Conservation (phyloP, 2,888 invertebrate genomes). For the Acanthosepion pharaonis region DNA sequence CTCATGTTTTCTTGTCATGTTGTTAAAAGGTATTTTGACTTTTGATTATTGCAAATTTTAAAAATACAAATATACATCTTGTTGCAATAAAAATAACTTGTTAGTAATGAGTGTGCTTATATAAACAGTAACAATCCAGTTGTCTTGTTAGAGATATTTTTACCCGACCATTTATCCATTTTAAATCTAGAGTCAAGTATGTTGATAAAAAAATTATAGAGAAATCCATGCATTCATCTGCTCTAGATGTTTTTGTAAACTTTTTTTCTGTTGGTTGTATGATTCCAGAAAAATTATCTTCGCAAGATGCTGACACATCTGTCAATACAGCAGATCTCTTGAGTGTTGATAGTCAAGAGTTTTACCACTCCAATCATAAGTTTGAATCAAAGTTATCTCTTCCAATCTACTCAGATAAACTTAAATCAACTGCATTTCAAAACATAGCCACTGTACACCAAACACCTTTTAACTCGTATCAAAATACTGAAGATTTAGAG, state of each 20-base stretch:
- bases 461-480: background rate
- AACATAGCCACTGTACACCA: background rate
- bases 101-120: too few relatives aligned
- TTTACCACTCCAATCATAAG: background rate
- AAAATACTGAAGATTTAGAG: background rate
- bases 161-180: too few relatives aligned
- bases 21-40: too few relatives aligned
- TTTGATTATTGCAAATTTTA: too few relatives aligned
- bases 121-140: too few relatives aligned
- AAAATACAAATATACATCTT: too few relatives aligned
- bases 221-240: background rate
- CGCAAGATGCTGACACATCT: background rate
- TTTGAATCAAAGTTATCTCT: conserved; percentile 6
- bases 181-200: too few relatives aligned
- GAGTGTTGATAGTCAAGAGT: background rate
- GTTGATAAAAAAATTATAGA: too few relatives aligned
- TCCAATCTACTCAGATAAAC: background rate
- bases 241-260: background rate
- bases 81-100: too few relatives aligned
- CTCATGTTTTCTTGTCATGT: too few relatives aligned
- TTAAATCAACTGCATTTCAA: background rate
- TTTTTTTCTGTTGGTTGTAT: background rate
- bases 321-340: background rate
- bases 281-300: background rate
- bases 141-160: too few relatives aligned